phyloP scores from a whole-genome alignment of 2,888 invertebrate genomes.

The Catocala sponsa region DNA sequence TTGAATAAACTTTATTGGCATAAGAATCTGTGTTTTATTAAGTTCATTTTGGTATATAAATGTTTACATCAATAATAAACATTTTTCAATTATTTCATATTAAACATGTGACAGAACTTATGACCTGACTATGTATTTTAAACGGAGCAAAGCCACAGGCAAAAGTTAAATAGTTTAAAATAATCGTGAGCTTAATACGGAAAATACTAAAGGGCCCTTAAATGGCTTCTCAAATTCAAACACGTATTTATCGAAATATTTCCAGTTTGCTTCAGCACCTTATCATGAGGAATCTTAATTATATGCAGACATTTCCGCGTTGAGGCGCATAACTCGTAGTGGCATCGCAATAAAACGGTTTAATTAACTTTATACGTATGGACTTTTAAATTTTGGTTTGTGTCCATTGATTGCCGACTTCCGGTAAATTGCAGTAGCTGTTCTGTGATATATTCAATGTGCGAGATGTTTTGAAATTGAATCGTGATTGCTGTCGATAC shows the following conservation, averaged over 20 bases:
- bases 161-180: too few relatives aligned
- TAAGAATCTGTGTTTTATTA: too few relatives aligned
- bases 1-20: too few relatives aligned
- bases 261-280: slow-evolving; percentile 4
- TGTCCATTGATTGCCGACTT: slow-evolving; percentile 27
- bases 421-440: background rate
- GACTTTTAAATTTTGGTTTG: slow-evolving; percentile 30
- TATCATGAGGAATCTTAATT: slow-evolving; percentile 39
- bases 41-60: too few relatives aligned
- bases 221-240: slow-evolving; percentile 1
- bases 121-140: too few relatives aligned
- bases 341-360: slow-evolving; percentile 47
- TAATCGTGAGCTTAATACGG: background rate
- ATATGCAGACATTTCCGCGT: slow-evolving; percentile 41
- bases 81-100: too few relatives aligned
- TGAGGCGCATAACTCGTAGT: slow-evolving; percentile 25
- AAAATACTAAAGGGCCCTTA: slow-evolving; percentile 1
- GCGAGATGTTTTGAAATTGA: too few relatives aligned
- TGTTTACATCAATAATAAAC: too few relatives aligned
- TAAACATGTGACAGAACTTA: too few relatives aligned
- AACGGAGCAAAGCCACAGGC: too few relatives aligned
- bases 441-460: too few relatives aligned
- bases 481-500: too few relatives aligned
- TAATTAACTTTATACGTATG: slow-evolving; percentile 45
- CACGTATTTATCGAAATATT: slow-evolving; percentile 13